A percentile compares a stretch with the other conserved stretches of the same genome.
phyloP scores from a whole-genome alignment of 2,797 vertebrate species.

The Pteronotus mesoamericanus region DNA sequence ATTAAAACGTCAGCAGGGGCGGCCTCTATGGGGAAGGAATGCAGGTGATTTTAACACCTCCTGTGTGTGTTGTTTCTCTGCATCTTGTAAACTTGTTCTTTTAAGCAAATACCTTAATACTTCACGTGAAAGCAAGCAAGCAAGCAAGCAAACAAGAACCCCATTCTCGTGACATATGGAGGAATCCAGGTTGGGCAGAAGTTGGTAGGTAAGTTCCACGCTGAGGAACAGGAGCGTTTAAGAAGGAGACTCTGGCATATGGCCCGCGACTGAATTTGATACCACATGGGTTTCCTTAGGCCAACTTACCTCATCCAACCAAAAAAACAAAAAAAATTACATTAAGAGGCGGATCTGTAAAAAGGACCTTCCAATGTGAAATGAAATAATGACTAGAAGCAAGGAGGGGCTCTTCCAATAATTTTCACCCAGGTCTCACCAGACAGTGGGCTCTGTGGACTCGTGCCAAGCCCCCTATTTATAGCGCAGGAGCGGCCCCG shows the following conservation, averaged over 20 bases:
- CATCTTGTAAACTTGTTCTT: background rate
- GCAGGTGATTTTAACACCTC: background rate
- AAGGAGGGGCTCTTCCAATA: background rate
- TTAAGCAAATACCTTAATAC: background rate
- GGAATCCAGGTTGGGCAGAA: constrained; percentile 42
- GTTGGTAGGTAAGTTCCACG: constrained; percentile 56
- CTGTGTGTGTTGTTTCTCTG: constrained; percentile 69
- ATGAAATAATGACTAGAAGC: background rate
- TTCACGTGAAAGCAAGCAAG: background rate
- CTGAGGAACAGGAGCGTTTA: constrained; percentile 52
- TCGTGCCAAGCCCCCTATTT: constrained; percentile 19
- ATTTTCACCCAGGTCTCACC: background rate
- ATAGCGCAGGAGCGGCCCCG: constrained; percentile 56
- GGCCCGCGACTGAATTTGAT: background rate
- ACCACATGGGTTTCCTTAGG: constrained; percentile 13
- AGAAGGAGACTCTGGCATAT: constrained; percentile 67
- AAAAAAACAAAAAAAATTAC: background rate
- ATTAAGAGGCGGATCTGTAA: constrained; percentile 21
- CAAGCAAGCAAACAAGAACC: background rate
- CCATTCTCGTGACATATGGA: background rate
- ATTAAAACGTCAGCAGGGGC: background rate
- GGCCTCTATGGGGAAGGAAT: background rate
- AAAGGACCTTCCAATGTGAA: constrained; percentile 40
- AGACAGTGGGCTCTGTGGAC: background rate
- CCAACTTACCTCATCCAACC: constrained; percentile 40